Percentiles rank a stretch among this genome's conserved stretches.
These are phyloP conservation scores for Chrosomus eos DNA, from an alignment of 2,797 vertebrate species.

Conservation along the genomic window DNA sequence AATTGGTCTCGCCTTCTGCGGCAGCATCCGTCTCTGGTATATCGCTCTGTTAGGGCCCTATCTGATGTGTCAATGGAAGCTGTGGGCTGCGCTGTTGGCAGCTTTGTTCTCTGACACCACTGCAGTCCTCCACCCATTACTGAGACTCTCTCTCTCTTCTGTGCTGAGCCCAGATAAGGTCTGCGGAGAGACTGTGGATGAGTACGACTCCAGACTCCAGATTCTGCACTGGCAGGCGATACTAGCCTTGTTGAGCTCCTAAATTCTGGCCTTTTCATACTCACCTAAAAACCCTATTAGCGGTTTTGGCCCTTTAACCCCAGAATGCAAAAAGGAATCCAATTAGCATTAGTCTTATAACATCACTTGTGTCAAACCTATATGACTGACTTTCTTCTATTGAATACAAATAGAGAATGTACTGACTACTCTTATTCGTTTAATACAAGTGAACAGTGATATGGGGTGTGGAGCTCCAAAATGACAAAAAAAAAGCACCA, in stretches of 20 bases:
- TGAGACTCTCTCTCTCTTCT: conserved; percentile 41
- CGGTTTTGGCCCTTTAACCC: conserved; percentile 16
- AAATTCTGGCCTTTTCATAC: conserved; percentile 23
- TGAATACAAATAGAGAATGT: conserved; percentile 1
- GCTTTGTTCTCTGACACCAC: conserved; percentile 62
- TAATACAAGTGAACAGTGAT: neutral
- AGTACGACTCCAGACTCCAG: conserved; percentile 28
- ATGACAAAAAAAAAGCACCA: neutral
- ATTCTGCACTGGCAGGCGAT: conserved; percentile 8
- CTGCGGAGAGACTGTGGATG: conserved; percentile 47
- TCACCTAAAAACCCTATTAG: conserved; percentile 24
- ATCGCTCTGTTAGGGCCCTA: conserved; percentile 60
- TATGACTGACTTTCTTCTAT: neutral
- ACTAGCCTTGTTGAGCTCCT: neutral
- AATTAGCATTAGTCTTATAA: neutral
- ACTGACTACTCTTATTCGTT: neutral
- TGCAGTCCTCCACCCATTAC: conserved; percentile 62
- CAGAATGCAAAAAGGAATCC: neutral
- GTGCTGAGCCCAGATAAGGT: conserved; percentile 25
- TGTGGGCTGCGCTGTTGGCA: conserved; percentile 48
- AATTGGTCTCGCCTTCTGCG: conserved; percentile 55
- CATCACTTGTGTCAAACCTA: neutral
- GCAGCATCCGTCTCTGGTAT: conserved; percentile 71
- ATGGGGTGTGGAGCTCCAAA: neutral
- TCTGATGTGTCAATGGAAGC: conserved; percentile 62